Conservation (phyloP, 1,140 invertebrate genomes). For the Nasonia vitripennis region DNA sequence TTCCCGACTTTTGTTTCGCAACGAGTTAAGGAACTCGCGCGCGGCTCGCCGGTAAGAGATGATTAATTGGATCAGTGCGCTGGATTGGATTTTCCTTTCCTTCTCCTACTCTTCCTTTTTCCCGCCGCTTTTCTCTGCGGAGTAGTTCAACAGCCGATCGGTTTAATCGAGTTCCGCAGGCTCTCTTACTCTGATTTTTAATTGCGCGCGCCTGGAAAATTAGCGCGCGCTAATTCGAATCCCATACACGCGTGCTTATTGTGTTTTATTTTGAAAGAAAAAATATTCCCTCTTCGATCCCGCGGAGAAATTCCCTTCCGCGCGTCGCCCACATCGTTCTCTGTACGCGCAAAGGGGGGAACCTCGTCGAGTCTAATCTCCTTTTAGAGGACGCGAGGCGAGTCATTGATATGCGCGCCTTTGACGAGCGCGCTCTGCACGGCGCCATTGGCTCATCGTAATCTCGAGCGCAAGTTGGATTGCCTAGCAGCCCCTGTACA, state of each 20-base stretch:
- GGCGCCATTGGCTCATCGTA: slow-evolving; percentile 69
- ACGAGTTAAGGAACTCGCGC: slow-evolving; percentile 32
- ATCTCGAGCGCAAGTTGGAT: slow-evolving; percentile 71
- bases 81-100: slow-evolving; percentile 14
- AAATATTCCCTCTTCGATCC: too few species aligned
- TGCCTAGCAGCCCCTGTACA: slow-evolving; percentile 61
- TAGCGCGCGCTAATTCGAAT: not conserved
- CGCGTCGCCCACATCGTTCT: not conserved
- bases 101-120: not conserved
- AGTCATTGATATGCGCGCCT: slow-evolving; percentile 17
- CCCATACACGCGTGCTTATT: not conserved
- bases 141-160: slow-evolving; percentile 5
- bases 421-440: slow-evolving; percentile 60
- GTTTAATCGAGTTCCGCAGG: not conserved
- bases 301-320: not conserved
- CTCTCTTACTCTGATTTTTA: not conserved
- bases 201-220: slow-evolving; percentile 19
- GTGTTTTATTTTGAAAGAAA: not conserved
- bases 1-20: slow-evolving; percentile 24
- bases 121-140: not conserved
- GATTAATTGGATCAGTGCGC: slow-evolving; percentile 52
- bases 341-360: not conserved
- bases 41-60: not conserved
- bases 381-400: slow-evolving; percentile 66
- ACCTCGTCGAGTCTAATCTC: slow-evolving; percentile 66